Evolutionary conservation across 1,140 invertebrate species (phyloP).

Genomic region (Diorhabda sublineata): DNA sequence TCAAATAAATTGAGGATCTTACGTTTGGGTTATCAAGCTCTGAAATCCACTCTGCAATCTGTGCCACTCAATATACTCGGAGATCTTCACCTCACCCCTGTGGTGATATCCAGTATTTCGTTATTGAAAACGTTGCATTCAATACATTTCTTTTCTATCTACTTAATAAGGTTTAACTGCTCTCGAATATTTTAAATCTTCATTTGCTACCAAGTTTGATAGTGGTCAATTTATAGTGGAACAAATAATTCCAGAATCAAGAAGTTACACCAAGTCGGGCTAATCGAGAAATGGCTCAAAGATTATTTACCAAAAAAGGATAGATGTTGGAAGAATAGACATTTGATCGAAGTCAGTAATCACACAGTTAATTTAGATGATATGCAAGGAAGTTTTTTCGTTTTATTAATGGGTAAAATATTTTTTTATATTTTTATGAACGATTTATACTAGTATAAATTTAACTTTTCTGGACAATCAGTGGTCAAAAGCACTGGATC

Average conservation of each 20-base stretch:
- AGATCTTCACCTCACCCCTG: too few species aligned
- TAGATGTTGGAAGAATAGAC: conserved; percentile 65
- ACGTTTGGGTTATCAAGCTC: too few species aligned
- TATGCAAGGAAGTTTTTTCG: conserved; percentile 87
- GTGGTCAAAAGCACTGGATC: too few species aligned
- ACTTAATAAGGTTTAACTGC: neutral
- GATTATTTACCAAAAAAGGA: conserved; percentile 75
- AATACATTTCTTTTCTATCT: neutral
- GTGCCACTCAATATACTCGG: too few species aligned
- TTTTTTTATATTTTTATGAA: conserved; percentile 11
- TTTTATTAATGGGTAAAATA: conserved; percentile 66
- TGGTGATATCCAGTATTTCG: too few species aligned
- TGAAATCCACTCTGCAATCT: too few species aligned
- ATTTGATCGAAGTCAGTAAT: conserved; percentile 65
- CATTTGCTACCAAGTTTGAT: neutral
- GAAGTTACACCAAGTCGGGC: conserved; percentile 75
- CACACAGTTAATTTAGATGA: conserved; percentile 81
- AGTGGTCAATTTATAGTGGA: neutral
- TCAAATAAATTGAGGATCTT: too few species aligned
- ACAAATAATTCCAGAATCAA: conserved; percentile 56
- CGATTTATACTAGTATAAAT: too few species aligned
- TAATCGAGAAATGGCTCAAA: conserved; percentile 78
- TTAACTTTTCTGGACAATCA: too few species aligned
- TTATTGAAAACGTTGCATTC: neutral
- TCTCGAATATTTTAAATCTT: neutral